These are phyloP conservation scores for Zygaena filipendulae DNA, from an alignment of 2,888 invertebrate species.

Conservation along the genomic window DNA sequence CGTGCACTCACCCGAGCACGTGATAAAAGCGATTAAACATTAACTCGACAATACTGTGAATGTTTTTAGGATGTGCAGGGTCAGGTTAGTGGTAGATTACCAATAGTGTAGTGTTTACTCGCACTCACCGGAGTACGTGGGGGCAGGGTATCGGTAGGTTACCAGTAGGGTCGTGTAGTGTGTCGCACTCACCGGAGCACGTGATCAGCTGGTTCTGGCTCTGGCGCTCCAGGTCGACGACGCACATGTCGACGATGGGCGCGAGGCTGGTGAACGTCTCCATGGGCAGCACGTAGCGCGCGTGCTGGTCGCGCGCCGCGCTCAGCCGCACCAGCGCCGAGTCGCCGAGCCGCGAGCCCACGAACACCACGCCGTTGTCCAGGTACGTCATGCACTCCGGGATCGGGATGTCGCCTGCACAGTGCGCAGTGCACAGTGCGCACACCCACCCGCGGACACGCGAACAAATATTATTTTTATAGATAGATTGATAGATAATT, in stretches of 20 bases:
- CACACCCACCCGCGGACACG: not conserved
- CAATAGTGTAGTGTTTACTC: too few species aligned
- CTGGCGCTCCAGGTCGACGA: slow-evolving; percentile 93
- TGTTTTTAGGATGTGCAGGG: too few species aligned
- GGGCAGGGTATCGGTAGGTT: too few species aligned
- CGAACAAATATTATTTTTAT: too few species aligned
- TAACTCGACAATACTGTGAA: too few species aligned
- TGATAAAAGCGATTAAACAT: too few species aligned
- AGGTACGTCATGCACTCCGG: slow-evolving; percentile 98
- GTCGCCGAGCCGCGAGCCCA: slow-evolving; percentile 96
- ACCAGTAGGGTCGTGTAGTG: too few species aligned
- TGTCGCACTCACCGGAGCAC: slow-evolving; percentile 87
- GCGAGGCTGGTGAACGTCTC: slow-evolving; percentile 97
- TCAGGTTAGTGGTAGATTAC: too few species aligned
- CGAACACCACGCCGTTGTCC: slow-evolving; percentile 97
- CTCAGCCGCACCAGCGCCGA: slow-evolving; percentile 94
- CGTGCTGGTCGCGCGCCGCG: slow-evolving; percentile 83
- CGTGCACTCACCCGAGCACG: too few species aligned
- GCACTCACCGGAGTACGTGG: too few species aligned
- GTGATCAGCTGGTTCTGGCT: slow-evolving; percentile 98
- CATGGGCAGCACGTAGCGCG: slow-evolving; percentile 93
- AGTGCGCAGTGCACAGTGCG: too few species aligned
- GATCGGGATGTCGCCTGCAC: slow-evolving; percentile 84
- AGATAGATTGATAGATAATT: too few species aligned
- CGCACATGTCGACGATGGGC: slow-evolving; percentile 97